These are phyloP conservation scores for Drosophila nr. perissopoda DNA, from an alignment of 2,888 invertebrate genomes.

Conservation along the genomic window DNA sequence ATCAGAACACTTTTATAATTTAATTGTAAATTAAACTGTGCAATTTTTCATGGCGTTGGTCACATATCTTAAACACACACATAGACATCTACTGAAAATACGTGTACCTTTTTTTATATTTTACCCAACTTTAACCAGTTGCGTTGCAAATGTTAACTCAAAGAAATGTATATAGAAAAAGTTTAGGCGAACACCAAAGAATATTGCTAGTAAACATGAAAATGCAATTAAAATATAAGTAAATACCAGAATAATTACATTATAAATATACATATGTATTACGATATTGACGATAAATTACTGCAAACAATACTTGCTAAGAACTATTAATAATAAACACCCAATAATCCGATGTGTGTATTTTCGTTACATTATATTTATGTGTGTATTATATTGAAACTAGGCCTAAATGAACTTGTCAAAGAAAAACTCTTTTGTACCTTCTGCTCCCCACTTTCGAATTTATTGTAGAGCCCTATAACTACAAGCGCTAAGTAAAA, in stretches of 20 bases:
- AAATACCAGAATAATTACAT: constrained; percentile 19
- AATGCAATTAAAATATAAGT: constrained; percentile 13
- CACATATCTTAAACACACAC: constrained; percentile 22
- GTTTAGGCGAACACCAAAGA: constrained; percentile 38
- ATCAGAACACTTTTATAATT: constrained; percentile 52
- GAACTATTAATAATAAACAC: constrained; percentile 21
- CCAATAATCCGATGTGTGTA: constrained; percentile 12
- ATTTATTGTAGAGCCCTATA: constrained; percentile 62
- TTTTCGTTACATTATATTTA: constrained; percentile 3
- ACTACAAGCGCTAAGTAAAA: constrained; percentile 64
- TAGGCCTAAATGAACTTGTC: constrained; percentile 19
- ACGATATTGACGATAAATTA: constrained; percentile 21
- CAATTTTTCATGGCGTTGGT: constrained; percentile 8
- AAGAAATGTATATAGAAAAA: constrained; percentile 40
- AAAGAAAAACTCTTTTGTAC: constrained; percentile 72
- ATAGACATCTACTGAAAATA: constrained; percentile 7
- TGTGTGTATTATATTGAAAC: constrained; percentile 19
- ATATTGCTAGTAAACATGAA: constrained; percentile 5
- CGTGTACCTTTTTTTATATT: constrained; percentile 36
- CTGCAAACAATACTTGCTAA: constrained; percentile 9
- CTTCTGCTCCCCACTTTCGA: constrained; percentile 78
- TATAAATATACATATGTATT: constrained; percentile 18
- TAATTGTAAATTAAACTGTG: constrained; percentile 22
- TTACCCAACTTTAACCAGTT: constrained; percentile 41
- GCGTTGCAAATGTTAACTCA: constrained; percentile 26